Evolutionary conservation across 2,797 vertebrate genomes (phyloP).

Genomic region (Philypnodon macrostomus): DNA sequence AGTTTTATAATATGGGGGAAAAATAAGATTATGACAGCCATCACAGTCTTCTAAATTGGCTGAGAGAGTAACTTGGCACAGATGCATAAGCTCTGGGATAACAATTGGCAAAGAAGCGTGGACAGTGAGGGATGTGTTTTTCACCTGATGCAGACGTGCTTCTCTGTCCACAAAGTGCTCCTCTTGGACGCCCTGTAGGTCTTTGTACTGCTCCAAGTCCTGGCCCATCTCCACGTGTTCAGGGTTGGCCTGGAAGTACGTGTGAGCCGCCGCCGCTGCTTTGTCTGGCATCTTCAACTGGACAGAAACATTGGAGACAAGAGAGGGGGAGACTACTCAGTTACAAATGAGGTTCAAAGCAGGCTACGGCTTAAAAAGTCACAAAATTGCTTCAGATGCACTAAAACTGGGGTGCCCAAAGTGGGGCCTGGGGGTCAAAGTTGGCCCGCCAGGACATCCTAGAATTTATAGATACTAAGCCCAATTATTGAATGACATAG

Average conservation of each 20-base stretch:
- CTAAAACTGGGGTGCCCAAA: too few relatives aligned
- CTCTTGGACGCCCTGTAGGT: slow-evolving; percentile 66
- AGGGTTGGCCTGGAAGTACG: slow-evolving; percentile 95
- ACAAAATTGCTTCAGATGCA: not conserved
- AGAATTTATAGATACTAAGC: too few relatives aligned
- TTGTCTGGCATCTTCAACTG: slow-evolving; percentile 88
- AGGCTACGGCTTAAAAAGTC: not conserved
- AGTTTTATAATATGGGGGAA: too few relatives aligned
- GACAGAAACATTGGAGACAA: slow-evolving; percentile 6
- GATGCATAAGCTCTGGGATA: not conserved
- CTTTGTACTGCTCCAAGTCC: slow-evolving; percentile 88
- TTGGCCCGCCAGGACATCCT: too few relatives aligned
- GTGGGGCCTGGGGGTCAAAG: too few relatives aligned
- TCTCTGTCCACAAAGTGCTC: slow-evolving; percentile 84
- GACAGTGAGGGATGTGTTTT: not conserved
- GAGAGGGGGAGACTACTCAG: not conserved
- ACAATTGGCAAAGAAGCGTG: slow-evolving; percentile 1
- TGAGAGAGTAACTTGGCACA: too few relatives aligned
- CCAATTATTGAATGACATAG: too few relatives aligned
- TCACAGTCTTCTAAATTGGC: too few relatives aligned
- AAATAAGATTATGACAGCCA: too few relatives aligned
- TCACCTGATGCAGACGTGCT: slow-evolving; percentile 86
- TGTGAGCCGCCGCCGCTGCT: slow-evolving; percentile 91
- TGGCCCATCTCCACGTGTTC: slow-evolving; percentile 94
- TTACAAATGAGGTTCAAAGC: not conserved